Evolutionary conservation across 2,888 invertebrate species (phyloP).

Genomic region (Stegophylla sp.): DNA sequence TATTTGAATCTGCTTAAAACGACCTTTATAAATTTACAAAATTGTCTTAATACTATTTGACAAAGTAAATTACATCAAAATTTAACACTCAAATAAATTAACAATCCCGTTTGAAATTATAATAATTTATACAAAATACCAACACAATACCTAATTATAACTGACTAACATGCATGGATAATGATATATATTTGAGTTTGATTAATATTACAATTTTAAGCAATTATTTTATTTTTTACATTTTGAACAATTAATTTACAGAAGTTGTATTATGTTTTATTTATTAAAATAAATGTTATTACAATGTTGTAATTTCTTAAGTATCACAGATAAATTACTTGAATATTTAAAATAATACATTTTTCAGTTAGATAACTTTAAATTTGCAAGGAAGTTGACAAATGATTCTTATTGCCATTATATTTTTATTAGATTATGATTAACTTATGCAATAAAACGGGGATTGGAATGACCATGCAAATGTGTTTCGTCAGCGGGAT

Average conservation of each 20-base stretch:
- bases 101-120: background rate
- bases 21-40: conserved; percentile 11
- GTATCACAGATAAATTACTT: conserved; percentile 40
- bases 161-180: background rate
- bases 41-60: conserved; percentile 3
- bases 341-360: background rate
- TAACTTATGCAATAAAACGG: conserved; percentile 40
- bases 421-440: background rate
- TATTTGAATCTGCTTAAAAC: too few species aligned
- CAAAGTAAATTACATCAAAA: conserved; percentile 14
- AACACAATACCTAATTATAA: background rate
- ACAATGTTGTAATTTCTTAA: background rate
- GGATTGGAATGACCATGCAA: conserved; percentile 56
- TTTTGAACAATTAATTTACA: conserved; percentile 6
- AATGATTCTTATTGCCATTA: background rate
- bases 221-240: background rate
- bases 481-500: conserved; percentile 41
- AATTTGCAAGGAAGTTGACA: background rate
- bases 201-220: too few species aligned
- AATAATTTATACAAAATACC: background rate
- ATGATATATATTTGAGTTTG: background rate
- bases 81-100: background rate
- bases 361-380: background rate
- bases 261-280: background rate
- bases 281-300: too few species aligned